Evolutionary conservation across 1,140 invertebrate genomes (phyloP).

Genomic region (Drosophila lowei): DNA sequence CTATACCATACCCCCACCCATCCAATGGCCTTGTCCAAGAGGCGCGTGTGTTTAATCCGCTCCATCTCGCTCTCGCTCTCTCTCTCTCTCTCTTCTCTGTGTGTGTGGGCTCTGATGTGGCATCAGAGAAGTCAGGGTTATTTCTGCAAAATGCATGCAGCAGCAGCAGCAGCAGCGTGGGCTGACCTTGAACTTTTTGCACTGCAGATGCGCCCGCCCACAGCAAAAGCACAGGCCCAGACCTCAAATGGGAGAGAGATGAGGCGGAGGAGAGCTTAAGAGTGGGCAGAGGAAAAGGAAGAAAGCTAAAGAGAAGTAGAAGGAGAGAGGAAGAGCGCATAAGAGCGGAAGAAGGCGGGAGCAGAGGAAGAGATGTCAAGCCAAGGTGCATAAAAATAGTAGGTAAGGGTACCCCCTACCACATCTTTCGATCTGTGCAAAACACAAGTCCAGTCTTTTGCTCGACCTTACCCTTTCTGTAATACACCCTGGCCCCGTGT

Average conservation of each 20-base stretch:
- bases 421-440: not conserved
- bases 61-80: constrained; percentile 26
- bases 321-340: no score
- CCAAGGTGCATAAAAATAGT: no score
- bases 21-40: constrained; percentile 27
- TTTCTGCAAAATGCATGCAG: constrained; percentile 58
- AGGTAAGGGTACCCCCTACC: no score
- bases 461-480: not conserved
- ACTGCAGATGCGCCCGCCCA: constrained; percentile 50
- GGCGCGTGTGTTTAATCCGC: constrained; percentile 49
- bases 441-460: constrained; percentile 1
- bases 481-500: no score
- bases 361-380: not conserved
- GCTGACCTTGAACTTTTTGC: constrained; percentile 74
- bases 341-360: no score
- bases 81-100: constrained; percentile 15
- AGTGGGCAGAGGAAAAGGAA: no score
- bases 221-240: constrained; percentile 5
- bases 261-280: no score
- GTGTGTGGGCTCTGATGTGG: not conserved
- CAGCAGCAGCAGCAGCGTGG: constrained; percentile 6
- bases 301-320: no score
- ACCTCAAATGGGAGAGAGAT: no score
- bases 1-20: not conserved
- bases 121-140: constrained; percentile 54